Conservation (phyloP, 2,888 invertebrate genomes). For the Stenodera caucasica region DNA sequence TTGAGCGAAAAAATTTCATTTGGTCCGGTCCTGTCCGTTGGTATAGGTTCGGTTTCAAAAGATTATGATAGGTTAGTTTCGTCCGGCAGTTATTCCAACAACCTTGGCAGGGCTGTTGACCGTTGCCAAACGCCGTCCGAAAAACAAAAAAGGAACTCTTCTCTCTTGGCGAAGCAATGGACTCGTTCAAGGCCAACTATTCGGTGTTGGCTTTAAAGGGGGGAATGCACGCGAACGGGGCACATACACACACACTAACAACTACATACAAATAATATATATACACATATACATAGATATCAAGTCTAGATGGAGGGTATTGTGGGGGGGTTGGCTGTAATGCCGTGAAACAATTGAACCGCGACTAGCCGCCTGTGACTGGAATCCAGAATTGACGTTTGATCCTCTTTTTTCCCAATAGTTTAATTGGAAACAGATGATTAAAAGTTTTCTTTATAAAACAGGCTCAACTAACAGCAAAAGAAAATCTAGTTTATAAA, state of each 20-base stretch:
- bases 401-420: constrained; percentile 49
- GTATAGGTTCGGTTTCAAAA: constrained; percentile 22
- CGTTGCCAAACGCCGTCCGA: constrained; percentile 56
- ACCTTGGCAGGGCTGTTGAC: constrained; percentile 57
- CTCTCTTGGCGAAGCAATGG: constrained; percentile 51
- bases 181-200: constrained; percentile 58
- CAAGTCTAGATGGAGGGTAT: constrained; percentile 35
- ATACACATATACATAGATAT: not conserved
- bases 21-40: constrained; percentile 40
- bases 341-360: constrained; percentile 57
- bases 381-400: constrained; percentile 56
- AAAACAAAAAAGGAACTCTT: constrained; percentile 55
- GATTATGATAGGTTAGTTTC: constrained; percentile 56
- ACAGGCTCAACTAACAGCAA: too few species aligned
- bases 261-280: not conserved
- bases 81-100: constrained; percentile 43
- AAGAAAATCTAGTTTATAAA: too few species aligned
- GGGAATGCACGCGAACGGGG: constrained; percentile 39
- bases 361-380: constrained; percentile 55
- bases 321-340: constrained; percentile 36
- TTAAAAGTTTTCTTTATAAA: not conserved
- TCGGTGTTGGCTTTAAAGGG: constrained; percentile 50
- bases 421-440: constrained; percentile 47
- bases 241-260: constrained; percentile 9
- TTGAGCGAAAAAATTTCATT: not conserved